Conservation (phyloP, 2,113 vertebrate species). For the Acanthochromis polyacanthus region DNA sequence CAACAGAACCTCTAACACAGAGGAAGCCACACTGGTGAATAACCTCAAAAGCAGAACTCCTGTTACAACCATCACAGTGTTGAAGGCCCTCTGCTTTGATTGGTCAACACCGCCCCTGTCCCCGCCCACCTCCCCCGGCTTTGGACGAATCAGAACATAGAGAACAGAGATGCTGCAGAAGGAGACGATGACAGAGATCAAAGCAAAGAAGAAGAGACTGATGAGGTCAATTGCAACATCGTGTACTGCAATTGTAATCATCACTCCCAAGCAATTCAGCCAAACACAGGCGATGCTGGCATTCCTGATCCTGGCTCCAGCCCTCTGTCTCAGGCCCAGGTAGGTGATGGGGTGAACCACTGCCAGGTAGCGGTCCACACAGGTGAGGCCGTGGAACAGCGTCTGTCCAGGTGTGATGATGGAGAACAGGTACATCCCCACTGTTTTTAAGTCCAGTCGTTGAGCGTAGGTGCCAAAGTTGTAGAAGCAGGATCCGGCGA, state of each 20-base stretch:
- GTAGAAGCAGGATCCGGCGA: not conserved
- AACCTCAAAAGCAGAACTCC: not conserved
- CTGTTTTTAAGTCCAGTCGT: not conserved
- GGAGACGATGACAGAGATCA: not conserved
- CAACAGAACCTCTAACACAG: not conserved
- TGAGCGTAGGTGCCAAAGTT: not conserved
- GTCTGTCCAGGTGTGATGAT: not conserved
- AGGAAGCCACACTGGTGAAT: not conserved
- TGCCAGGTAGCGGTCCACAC: constrained; percentile 49
- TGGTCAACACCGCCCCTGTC: constrained; percentile 5
- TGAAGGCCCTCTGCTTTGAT: constrained; percentile 47
- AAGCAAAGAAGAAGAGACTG: rapidly evolving
- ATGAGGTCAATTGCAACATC: rapidly evolving
- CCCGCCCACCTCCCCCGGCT: constrained; percentile 1
- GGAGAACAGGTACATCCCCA: not conserved
- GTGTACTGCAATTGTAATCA: rapidly evolving
- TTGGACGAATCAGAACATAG: constrained; percentile 38
- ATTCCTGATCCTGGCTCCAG: not conserved
- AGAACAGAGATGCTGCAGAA: constrained; percentile 42
- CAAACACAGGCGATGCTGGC: not conserved
- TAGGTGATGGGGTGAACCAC: constrained; percentile 47
- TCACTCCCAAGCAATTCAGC: not conserved
- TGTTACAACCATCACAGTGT: constrained; percentile 13
- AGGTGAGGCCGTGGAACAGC: not conserved
- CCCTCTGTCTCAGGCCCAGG: not conserved